Percentiles rank a stretch among this genome's conserved stretches.
Conservation (phyloP, 2,797 vertebrate species). For the Sphaeramia orbicularis region DNA sequence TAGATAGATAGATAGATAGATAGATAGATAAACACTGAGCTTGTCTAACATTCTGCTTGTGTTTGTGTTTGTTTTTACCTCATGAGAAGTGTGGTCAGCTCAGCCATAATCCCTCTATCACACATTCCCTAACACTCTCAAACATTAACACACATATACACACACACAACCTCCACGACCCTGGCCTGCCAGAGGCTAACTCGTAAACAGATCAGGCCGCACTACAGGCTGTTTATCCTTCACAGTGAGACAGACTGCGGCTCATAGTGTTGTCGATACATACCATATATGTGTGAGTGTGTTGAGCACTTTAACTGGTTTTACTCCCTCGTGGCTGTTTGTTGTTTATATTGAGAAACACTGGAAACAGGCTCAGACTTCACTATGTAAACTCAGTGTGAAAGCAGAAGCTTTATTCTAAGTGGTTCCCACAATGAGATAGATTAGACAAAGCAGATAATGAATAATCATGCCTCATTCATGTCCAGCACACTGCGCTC, state of each 20-base stretch:
- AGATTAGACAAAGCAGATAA: slow-evolving; percentile 14
- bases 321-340: slow-evolving; percentile 50
- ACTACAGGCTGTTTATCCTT: slow-evolving; percentile 69
- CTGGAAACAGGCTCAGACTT: slow-evolving; percentile 46
- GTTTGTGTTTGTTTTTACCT: slow-evolving; percentile 56
- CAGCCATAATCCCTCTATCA: slow-evolving; percentile 54
- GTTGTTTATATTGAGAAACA: slow-evolving; percentile 56
- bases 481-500: background rate
- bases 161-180: slow-evolving; percentile 48
- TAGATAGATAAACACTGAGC: too few relatives aligned
- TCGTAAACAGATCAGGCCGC: slow-evolving; percentile 66
- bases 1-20: too few relatives aligned
- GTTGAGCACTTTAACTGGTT: slow-evolving; percentile 35
- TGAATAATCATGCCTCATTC: slow-evolving; percentile 14
- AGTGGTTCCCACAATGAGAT: slow-evolving; percentile 43
- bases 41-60: slow-evolving; percentile 51
- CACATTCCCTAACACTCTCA: slow-evolving; percentile 57
- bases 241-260: slow-evolving; percentile 33
- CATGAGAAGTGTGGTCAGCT: slow-evolving; percentile 37
- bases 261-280: slow-evolving; percentile 24
- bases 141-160: slow-evolving; percentile 40
- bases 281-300: slow-evolving; percentile 30
- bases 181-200: slow-evolving; percentile 45
- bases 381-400: slow-evolving; percentile 47
- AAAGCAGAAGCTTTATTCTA: slow-evolving; percentile 38